A percentile compares a stretch with the other conserved stretches of the same genome.
These are phyloP conservation scores for Sthenelais limicola DNA, from an alignment of 2,888 invertebrate species.

Conservation along the genomic window DNA sequence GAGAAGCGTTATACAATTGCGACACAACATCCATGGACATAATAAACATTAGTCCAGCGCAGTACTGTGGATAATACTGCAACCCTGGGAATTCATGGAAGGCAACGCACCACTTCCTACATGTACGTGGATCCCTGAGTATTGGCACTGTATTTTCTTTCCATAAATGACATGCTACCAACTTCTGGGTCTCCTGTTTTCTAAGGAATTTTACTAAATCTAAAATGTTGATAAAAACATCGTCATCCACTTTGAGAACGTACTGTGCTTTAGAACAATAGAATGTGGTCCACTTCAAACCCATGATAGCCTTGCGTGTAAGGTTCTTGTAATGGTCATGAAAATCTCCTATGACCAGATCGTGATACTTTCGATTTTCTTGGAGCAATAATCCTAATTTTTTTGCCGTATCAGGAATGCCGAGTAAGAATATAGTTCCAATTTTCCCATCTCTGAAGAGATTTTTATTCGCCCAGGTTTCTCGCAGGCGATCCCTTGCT, in stretches of 20 bases:
- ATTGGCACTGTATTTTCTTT: conserved; percentile 53
- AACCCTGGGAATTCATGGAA: conserved; percentile 49
- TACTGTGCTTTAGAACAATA: conserved; percentile 53
- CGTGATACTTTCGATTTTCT: not conserved
- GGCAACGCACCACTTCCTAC: conserved; percentile 53
- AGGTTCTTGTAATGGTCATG: conserved; percentile 55
- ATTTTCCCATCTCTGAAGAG: conserved; percentile 46
- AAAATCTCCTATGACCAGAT: conserved; percentile 53
- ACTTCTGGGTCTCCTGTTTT: not conserved
- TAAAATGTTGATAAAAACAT: conserved; percentile 56
- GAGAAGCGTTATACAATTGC: conserved; percentile 58
- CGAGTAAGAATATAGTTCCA: conserved; percentile 55
- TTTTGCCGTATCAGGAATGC: conserved; percentile 38
- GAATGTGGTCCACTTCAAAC: conserved; percentile 55
- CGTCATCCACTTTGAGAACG: conserved; percentile 57
- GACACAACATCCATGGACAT: conserved; percentile 56
- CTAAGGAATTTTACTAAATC: conserved; percentile 45
- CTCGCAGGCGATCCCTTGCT: conserved; percentile 50
- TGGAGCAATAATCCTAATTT: not conserved
- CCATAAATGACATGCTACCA: conserved; percentile 51
- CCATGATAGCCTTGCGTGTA: conserved; percentile 58
- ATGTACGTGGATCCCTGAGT: conserved; percentile 50
- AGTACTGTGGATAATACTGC: conserved; percentile 60
- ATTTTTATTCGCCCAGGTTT: conserved; percentile 54
- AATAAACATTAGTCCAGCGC: conserved; percentile 62